phyloP scores from a whole-genome alignment of 64 coral and sea anemone genomes.

The Orbicella faveolata region DNA sequence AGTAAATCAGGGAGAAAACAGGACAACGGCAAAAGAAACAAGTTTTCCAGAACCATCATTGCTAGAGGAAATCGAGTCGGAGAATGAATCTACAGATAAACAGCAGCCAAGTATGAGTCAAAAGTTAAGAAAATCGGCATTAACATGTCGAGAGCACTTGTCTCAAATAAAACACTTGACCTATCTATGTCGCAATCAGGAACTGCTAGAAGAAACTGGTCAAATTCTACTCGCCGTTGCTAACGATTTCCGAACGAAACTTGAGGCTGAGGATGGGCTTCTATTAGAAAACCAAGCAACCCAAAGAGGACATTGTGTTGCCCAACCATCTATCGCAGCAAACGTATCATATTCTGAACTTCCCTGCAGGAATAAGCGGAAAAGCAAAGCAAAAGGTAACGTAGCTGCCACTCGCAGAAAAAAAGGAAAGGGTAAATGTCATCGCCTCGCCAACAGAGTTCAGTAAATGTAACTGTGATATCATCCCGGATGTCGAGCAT shows the following conservation, averaged over 20 bases:
- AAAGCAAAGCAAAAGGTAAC: not conserved
- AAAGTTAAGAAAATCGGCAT: constrained; percentile 33
- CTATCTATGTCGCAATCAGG: constrained; percentile 15
- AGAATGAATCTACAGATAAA: not conserved
- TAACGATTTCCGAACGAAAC: constrained; percentile 10
- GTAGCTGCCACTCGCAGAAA: not conserved
- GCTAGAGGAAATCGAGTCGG: no score
- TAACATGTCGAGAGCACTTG: constrained; percentile 34
- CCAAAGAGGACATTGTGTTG: not conserved
- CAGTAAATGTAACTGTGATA: no score
- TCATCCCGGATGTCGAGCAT: no score
- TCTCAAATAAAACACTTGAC: constrained; percentile 26
- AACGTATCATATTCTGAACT: constrained; percentile 5
- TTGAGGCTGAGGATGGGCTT: constrained; percentile 34
- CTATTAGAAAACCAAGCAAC: not conserved
- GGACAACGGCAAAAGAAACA: no score
- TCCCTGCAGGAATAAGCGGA: constrained; percentile 22
- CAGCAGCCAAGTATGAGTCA: not conserved
- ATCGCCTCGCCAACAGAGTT: no score
- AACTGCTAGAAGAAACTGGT: constrained; percentile 11
- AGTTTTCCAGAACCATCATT: no score
- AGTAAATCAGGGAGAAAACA: constrained; percentile 9
- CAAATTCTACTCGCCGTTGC: constrained; percentile 16
- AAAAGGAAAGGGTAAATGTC: no score
- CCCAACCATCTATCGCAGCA: not conserved